Conservation (phyloP, 2,113 vertebrate genomes). For the Meriones unguiculatus region DNA sequence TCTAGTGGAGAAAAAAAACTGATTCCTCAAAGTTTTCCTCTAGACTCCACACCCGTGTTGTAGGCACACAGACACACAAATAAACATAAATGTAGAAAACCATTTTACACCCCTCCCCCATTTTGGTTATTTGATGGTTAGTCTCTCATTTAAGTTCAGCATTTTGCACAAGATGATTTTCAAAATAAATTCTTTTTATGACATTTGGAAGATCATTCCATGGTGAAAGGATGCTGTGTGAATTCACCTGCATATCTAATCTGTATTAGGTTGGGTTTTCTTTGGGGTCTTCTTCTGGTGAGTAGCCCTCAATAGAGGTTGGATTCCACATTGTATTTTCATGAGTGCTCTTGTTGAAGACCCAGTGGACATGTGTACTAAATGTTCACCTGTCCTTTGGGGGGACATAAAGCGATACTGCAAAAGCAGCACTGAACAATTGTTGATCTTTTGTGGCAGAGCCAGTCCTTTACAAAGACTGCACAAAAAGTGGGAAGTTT, state of each 20-base stretch:
- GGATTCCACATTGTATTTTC: background rate
- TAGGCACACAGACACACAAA: background rate
- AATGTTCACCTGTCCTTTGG: background rate
- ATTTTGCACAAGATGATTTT: background rate
- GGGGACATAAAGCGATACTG: background rate
- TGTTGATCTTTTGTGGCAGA: background rate
- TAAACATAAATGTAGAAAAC: background rate
- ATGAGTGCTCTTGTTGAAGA: background rate
- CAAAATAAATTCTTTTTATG: conserved; percentile 6
- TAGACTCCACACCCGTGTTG: background rate
- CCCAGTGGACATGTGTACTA: background rate
- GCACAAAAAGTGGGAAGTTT: background rate
- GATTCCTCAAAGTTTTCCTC: background rate
- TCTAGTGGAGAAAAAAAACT: too few species aligned
- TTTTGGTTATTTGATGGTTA: background rate
- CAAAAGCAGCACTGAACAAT: background rate
- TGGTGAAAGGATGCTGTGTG: background rate
- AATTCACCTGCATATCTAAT: background rate
- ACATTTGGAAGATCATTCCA: background rate
- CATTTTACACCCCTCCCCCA: background rate
- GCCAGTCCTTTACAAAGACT: background rate
- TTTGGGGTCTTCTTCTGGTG: conserved; percentile 32
- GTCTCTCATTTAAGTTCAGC: background rate
- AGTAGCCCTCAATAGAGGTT: background rate
- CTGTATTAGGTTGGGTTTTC: conserved; percentile 6